phyloP scores from a whole-genome alignment of 1,140 invertebrate species.

The Aphelenchoides besseyi region DNA sequence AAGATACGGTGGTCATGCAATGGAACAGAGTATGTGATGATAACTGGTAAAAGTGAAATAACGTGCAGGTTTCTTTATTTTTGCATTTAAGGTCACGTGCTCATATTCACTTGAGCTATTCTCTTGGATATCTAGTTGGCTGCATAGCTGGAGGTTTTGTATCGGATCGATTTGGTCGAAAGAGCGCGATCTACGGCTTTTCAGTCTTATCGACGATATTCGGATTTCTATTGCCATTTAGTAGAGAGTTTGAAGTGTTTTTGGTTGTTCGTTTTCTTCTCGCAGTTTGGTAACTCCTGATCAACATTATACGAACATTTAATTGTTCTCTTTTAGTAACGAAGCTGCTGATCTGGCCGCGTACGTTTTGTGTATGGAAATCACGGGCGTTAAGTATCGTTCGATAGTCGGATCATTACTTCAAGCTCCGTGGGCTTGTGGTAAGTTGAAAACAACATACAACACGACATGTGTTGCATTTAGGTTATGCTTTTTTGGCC shows the following conservation, averaged over 20 bases:
- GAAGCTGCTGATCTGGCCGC: slow-evolving; percentile 58
- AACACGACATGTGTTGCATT: too few species aligned
- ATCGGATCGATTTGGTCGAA: slow-evolving; percentile 58
- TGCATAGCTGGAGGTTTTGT: slow-evolving; percentile 59
- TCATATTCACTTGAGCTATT: slow-evolving; percentile 61
- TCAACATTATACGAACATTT: too few species aligned
- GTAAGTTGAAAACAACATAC: too few species aligned
- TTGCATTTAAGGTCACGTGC: slow-evolving; percentile 30
- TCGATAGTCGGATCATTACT: slow-evolving; percentile 57
- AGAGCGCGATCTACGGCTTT: slow-evolving; percentile 53
- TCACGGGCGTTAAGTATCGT: slow-evolving; percentile 55
- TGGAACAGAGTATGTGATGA: slow-evolving; percentile 61
- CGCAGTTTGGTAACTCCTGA: slow-evolving; percentile 47
- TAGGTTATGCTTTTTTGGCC: slow-evolving; percentile 59
- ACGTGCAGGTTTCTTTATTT: not conserved
- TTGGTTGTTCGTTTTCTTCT: slow-evolving; percentile 57
- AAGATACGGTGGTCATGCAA: slow-evolving; percentile 55
- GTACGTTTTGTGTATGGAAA: slow-evolving; percentile 62
- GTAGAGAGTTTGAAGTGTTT: slow-evolving; percentile 58
- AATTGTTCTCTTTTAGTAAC: slow-evolving; percentile 38
- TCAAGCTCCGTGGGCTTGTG: slow-evolving; percentile 61
- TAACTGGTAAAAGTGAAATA: slow-evolving; percentile 47
- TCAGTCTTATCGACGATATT: slow-evolving; percentile 56
- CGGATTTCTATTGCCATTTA: slow-evolving; percentile 58
- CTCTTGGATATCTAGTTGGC: slow-evolving; percentile 58